Conservation (phyloP, 1,140 invertebrate genomes). For the Hylaeus volcanicus region DNA sequence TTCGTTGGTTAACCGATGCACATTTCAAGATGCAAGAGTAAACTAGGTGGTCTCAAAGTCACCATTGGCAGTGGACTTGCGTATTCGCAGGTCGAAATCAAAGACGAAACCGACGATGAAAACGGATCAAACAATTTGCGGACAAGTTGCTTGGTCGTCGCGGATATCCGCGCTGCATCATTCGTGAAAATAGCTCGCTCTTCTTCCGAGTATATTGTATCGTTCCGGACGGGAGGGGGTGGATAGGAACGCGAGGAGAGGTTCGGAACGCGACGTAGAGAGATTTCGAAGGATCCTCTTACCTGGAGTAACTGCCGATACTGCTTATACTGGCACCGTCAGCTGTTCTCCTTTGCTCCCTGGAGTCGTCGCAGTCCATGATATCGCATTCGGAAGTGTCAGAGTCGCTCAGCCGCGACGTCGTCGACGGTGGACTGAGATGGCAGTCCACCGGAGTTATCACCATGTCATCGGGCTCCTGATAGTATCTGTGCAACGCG, state of each 20-base stretch:
- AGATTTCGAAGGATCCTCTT: constrained; percentile 58
- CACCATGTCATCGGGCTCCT: constrained; percentile 81
- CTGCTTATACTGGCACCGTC: constrained; percentile 92
- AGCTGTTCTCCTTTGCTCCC: constrained; percentile 83
- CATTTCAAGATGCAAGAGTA: no score
- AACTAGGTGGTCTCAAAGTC: neutral
- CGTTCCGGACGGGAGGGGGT: neutral
- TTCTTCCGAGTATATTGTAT: constrained; percentile 8
- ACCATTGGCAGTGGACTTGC: neutral
- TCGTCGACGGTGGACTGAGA: constrained; percentile 93
- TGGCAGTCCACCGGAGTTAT: constrained; percentile 89
- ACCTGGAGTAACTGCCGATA: constrained; percentile 92
- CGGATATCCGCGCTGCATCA: neutral
- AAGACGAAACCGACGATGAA: neutral
- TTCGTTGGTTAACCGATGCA: no score
- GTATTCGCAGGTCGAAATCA: constrained; percentile 1
- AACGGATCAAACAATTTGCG: neutral
- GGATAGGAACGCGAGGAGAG: neutral
- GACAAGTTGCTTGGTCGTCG: neutral
- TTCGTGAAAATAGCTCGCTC: constrained; percentile 29
- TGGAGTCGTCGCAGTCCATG: constrained; percentile 84
- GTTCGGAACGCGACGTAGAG: constrained; percentile 29
- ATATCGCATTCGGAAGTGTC: constrained; percentile 96
- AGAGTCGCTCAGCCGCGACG: constrained; percentile 93
- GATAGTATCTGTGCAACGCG: constrained; percentile 69